These are phyloP conservation scores for Thaumetopoea pityocampa DNA, from an alignment of 1,140 invertebrate genomes.

Conservation along the genomic window DNA sequence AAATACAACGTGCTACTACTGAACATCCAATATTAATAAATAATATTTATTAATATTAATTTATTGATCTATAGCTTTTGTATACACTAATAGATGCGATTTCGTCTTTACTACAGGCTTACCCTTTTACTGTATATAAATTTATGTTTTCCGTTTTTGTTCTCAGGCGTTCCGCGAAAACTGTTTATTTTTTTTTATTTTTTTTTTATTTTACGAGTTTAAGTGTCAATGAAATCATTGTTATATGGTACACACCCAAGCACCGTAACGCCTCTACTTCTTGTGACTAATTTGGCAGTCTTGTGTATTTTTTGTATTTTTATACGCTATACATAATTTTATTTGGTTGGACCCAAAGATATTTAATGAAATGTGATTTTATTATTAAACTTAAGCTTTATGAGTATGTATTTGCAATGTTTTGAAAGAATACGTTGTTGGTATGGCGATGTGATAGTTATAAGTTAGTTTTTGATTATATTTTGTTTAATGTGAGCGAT, in stretches of 20 bases:
- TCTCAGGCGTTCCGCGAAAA: no score
- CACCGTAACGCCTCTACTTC: conserved; percentile 21
- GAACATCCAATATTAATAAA: no score
- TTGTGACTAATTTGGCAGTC: conserved; percentile 39
- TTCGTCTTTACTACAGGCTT: no score
- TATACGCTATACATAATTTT: conserved; percentile 65
- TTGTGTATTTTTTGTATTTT: conserved; percentile 73
- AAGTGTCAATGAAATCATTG: conserved; percentile 8
- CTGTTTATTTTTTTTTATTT: no score
- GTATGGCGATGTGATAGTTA: conserved; percentile 48
- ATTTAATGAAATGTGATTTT: conserved; percentile 73
- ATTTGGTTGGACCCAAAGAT: conserved; percentile 72
- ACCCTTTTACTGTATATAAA: no score
- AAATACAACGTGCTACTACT: no score
- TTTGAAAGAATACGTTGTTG: conserved; percentile 33
- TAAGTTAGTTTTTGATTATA: conserved; percentile 37
- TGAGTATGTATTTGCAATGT: conserved; percentile 62
- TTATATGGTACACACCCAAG: conserved; percentile 22
- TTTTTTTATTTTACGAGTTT: no score
- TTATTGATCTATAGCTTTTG: no score
- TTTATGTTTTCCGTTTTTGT: no score
- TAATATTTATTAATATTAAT: no score
- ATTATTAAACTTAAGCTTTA: conserved; percentile 64
- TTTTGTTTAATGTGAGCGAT: conserved; percentile 22
- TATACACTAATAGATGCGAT: no score